A percentile compares a stretch with the other conserved stretches of the same genome.
phyloP scores from a whole-genome alignment of 2,797 vertebrate genomes.

The Myioborus melanocephalus region DNA sequence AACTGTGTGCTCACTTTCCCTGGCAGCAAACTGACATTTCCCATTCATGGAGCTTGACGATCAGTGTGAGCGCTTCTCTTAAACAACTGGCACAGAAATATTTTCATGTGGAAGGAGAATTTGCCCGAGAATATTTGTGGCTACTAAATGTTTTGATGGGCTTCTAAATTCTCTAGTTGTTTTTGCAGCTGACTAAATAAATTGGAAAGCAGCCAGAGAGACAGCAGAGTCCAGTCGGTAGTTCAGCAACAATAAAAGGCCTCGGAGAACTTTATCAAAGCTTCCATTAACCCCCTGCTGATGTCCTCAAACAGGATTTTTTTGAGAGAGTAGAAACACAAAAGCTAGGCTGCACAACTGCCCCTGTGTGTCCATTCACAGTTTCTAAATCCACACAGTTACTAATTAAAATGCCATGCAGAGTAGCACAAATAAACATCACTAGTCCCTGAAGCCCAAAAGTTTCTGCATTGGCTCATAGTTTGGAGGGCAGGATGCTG shows the following conservation, averaged over 20 bases:
- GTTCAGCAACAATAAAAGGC: slow-evolving; percentile 69
- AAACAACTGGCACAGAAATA: neutral
- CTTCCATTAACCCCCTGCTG: slow-evolving; percentile 70
- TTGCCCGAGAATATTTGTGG: neutral
- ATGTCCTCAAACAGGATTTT: slow-evolving; percentile 64
- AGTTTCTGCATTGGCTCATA: neutral
- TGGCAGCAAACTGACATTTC: neutral
- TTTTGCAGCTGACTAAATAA: slow-evolving; percentile 51
- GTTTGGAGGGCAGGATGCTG: neutral
- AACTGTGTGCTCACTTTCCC: neutral
- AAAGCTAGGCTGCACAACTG: slow-evolving; percentile 60
- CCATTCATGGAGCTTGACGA: neutral
- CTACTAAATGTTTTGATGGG: slow-evolving; percentile 1
- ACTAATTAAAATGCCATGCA: slow-evolving; percentile 65
- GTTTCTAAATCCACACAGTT: slow-evolving; percentile 59
- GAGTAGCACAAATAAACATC: slow-evolving; percentile 34
- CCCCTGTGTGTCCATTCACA: slow-evolving; percentile 64
- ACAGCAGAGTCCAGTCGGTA: slow-evolving; percentile 52
- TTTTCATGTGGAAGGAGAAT: neutral
- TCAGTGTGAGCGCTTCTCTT: neutral
- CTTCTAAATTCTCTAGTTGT: slow-evolving; percentile 23
- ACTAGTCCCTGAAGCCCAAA: neutral
- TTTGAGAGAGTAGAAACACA: slow-evolving; percentile 47
- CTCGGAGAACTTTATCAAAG: slow-evolving; percentile 71
- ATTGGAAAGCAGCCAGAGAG: slow-evolving; percentile 48